Base-by-base conservation (phyloP, 2,888 invertebrate genomes). In the Selenia dentaria region DNA sequence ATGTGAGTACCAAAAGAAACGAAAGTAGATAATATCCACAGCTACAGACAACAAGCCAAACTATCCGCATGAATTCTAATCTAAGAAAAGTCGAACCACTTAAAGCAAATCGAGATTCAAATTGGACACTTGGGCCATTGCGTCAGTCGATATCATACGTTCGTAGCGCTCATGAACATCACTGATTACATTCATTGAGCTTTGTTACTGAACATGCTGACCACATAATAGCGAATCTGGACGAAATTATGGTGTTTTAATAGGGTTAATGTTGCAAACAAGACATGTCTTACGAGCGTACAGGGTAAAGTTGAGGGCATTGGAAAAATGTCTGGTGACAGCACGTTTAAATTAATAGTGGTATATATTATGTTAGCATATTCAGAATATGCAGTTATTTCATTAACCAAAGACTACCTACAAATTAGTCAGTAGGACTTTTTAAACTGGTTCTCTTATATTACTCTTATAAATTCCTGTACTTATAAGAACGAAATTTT, bases 71-170 rank as follows among this genome's bases (percentile, higher is more conserved):
- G 63, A 68, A 69, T 72, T 80, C 67, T 83, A 81, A 84, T 83
- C 86, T 84, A 81, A 77, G 79, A 78, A 78, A 84, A 86, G 78
- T 83, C 81, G 70, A 76, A 81, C 82, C 88, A 87, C 84, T 88
- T 87, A 78, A 81, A 67, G 70, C 64, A 67, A 78, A 71, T 74
- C 71, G 76, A 79, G 83, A 79, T 79, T 83, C 86, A 86, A 85
- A 87, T 88, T 87, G 86, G 79, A 80, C 85, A 82, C 82, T 79
- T 74, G 84, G 63, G 56, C 27, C 64, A 73, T 86, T 87, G 83
- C 88, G 87, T 88, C 88, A 89, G 82, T 74, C 70, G 76, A 78
- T 73, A 77, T 77, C 62, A 73, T 76, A 62, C 74, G 31, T 14
- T 38, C 29, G 24, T 40, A 31, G 29, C 45, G 74, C 70, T 82